These are phyloP conservation scores for Ficedula albicollis DNA, from an alignment of 2,797 vertebrate genomes.

Conservation along the genomic window DNA sequence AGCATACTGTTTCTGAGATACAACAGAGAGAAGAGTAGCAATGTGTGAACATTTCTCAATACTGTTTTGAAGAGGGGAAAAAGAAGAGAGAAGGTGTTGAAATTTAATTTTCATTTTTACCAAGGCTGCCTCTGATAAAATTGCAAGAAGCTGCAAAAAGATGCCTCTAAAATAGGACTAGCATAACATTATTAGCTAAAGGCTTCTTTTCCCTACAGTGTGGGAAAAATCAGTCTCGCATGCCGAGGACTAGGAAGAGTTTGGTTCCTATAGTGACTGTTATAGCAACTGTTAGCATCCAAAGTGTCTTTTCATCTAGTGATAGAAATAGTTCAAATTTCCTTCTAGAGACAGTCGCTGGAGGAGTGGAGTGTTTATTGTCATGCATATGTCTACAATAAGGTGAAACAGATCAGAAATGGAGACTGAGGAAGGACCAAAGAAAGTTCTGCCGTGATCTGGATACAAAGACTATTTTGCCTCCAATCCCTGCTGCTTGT, in stretches of 20 bases:
- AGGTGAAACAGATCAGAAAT: not conserved
- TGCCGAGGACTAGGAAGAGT: slow-evolving; percentile 19
- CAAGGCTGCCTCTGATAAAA: not conserved
- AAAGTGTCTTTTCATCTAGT: not conserved
- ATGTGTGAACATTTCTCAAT: slow-evolving; percentile 1
- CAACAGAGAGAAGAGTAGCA: not conserved
- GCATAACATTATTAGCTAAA: slow-evolving; percentile 43
- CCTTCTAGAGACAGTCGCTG: not conserved
- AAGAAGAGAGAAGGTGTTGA: not conserved
- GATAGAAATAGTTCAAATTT: not conserved
- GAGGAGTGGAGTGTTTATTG: not conserved
- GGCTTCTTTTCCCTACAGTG: not conserved
- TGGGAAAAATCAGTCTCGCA: slow-evolving; percentile 19
- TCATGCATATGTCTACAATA: not conserved
- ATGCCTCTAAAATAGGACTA: slow-evolving; percentile 30
- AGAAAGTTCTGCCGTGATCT: not conserved
- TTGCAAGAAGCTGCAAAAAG: slow-evolving; percentile 13
- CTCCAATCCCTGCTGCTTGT: not conserved
- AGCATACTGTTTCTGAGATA: not conserved
- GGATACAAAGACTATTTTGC: not conserved
- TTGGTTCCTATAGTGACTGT: slow-evolving; percentile 60
- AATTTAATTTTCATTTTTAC: slow-evolving; percentile 20
- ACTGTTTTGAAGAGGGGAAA: not conserved
- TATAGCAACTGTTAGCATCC: not conserved
- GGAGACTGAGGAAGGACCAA: not conserved